Percentiles rank a stretch among this genome's conserved stretches.
phyloP scores from a whole-genome alignment of 2,113 vertebrate genomes.

The Coryphaenoides rupestris region DNA sequence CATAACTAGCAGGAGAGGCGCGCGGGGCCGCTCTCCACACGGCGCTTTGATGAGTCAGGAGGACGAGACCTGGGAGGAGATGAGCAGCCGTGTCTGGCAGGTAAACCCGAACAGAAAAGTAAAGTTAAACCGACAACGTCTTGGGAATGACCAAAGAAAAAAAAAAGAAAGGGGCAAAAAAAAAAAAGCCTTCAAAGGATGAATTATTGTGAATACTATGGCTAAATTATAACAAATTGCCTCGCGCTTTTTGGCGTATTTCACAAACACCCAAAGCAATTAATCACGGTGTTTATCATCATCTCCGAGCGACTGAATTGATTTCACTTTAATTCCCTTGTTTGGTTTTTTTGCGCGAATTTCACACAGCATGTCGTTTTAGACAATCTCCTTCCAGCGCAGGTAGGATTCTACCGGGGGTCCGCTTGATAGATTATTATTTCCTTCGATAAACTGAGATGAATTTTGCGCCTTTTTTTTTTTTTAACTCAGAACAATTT shows the following conservation, averaged over 20 bases:
- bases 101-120: too few species aligned
- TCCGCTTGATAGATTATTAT: neutral
- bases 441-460: neutral
- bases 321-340: neutral
- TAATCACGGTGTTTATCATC: neutral
- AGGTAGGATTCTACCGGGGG: neutral
- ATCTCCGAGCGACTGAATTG: neutral
- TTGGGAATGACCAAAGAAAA: too few species aligned
- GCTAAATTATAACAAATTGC: neutral
- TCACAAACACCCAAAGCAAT: neutral
- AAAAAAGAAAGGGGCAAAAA: too few species aligned
- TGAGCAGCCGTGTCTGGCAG: too few species aligned
- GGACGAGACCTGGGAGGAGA: too few species aligned
- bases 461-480: neutral
- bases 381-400: neutral
- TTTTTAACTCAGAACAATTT: too few species aligned
- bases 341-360: neutral
- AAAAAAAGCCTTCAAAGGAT: too few species aligned
- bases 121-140: too few species aligned
- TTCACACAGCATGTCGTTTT: neutral
- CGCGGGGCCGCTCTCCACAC: too few species aligned
- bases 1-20: too few species aligned
- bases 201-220: neutral
- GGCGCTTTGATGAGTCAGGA: too few species aligned
- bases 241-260: neutral